A percentile compares a stretch with the other conserved stretches of the same genome.
phyloP scores from a whole-genome alignment of 1,140 invertebrate species.

The Gonioctena quinquepunctata region DNA sequence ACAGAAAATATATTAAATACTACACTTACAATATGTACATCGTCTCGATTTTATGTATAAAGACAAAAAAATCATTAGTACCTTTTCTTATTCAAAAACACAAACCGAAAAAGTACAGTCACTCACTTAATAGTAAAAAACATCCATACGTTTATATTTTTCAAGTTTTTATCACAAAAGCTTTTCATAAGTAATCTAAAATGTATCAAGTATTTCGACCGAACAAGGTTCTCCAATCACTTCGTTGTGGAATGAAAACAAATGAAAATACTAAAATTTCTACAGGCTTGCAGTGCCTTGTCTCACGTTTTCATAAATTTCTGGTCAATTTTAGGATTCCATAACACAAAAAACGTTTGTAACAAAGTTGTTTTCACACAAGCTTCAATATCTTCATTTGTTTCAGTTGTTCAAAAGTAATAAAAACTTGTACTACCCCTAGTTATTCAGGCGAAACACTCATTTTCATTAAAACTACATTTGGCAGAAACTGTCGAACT shows the following conservation, averaged over 20 bases:
- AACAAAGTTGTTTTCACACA: too few species aligned
- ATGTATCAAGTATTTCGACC: background rate
- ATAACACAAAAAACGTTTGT: too few species aligned
- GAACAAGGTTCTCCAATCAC: too few species aligned
- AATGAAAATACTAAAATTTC: too few species aligned
- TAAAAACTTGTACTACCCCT: too few species aligned
- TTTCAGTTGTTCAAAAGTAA: too few species aligned
- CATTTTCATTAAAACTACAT: background rate
- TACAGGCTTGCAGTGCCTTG: too few species aligned
- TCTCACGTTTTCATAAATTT: too few species aligned
- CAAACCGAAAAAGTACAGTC: conserved; percentile 11
- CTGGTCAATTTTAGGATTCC: too few species aligned
- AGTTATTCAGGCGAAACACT: background rate
- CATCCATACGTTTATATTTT: conserved; percentile 7
- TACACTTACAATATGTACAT: conserved; percentile 17
- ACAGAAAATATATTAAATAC: conserved; percentile 14
- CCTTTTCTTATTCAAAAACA: conserved; percentile 5
- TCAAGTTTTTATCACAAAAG: conserved; percentile 16
- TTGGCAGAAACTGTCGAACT: conserved; percentile 3
- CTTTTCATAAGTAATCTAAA: conserved; percentile 4
- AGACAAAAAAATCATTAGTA: conserved; percentile 6
- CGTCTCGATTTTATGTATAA: conserved; percentile 1
- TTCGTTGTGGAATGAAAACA: too few species aligned
- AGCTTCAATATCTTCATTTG: too few species aligned
- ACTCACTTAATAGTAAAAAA: conserved; percentile 15